Evolutionary conservation across 2,888 invertebrate genomes (phyloP).

Genomic region (Luperina testacea): DNA sequence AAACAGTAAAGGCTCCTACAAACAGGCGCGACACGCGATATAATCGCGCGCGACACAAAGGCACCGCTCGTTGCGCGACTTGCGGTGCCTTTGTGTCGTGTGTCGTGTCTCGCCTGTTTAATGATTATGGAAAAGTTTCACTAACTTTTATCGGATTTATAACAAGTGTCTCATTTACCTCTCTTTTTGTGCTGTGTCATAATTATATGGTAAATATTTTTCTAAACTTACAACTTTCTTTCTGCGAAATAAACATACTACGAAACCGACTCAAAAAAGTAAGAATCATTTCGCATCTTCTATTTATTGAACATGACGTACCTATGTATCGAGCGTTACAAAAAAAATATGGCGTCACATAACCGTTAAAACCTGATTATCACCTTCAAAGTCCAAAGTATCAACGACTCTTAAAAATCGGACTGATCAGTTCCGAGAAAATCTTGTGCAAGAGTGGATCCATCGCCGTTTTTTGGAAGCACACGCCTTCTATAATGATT

Average conservation of each 20-base stretch:
- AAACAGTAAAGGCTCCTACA: too few species aligned
- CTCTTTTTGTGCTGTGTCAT: background rate
- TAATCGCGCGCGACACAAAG: too few species aligned
- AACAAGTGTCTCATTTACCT: background rate
- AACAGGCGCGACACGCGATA: too few species aligned
- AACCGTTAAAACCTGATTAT: slow-evolving; percentile 36
- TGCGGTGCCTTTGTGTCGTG: too few species aligned
- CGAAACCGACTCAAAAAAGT: background rate
- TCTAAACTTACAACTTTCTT: slow-evolving; percentile 8
- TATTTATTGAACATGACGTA: background rate
- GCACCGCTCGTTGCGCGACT: too few species aligned
- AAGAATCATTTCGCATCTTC: background rate
- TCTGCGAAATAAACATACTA: background rate
- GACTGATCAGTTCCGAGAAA: slow-evolving; percentile 42
- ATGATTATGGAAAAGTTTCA: too few species aligned
- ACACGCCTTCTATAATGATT: background rate
- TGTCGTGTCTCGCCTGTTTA: too few species aligned
- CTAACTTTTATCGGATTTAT: background rate
- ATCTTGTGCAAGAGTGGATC: slow-evolving; percentile 33
- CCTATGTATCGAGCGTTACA: background rate
- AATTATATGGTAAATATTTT: background rate
- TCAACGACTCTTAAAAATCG: slow-evolving; percentile 11
- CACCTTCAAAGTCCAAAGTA: slow-evolving; percentile 43
- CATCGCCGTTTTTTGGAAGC: slow-evolving; percentile 10
- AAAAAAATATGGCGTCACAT: slow-evolving; percentile 26